Evolutionary conservation across 2,113 vertebrate species (phyloP).

Genomic region (Rhynchomys soricoides): DNA sequence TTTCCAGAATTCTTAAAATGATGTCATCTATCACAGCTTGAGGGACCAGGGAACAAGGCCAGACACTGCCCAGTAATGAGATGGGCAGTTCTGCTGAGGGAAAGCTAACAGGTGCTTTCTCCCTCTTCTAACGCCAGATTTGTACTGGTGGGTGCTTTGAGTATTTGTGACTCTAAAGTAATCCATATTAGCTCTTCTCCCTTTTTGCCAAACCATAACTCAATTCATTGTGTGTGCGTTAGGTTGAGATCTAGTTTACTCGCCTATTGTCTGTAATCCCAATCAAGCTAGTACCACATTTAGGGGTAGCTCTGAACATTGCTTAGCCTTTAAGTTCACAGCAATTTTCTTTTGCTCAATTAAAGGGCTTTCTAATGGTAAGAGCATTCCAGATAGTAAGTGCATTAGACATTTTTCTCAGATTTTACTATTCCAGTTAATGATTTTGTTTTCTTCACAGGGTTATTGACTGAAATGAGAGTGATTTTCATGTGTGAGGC

Average conservation of each 20-base stretch:
- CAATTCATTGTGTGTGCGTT: background rate
- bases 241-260: background rate
- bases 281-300: constrained; percentile 27
- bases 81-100: background rate
- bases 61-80: background rate
- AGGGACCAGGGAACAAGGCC: background rate
- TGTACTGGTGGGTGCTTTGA: background rate
- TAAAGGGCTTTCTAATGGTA: constrained; percentile 42
- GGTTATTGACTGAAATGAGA: constrained; percentile 58
- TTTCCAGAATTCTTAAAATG: constrained; percentile 39
- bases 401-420: constrained; percentile 46
- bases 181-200: background rate
- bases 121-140: background rate
- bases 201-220: constrained; percentile 6
- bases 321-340: constrained; percentile 49
- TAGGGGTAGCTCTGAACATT: constrained; percentile 19
- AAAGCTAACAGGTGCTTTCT: background rate
- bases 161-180: constrained; percentile 38
- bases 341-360: constrained; percentile 39
- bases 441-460: constrained; percentile 57
- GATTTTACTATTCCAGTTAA: constrained; percentile 60
- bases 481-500: constrained; percentile 39
- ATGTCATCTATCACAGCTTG: background rate
- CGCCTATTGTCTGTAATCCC: constrained; percentile 32
- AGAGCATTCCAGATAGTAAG: constrained; percentile 44